These are phyloP conservation scores for Stomatorhinus walkeri DNA, from an alignment of 2,797 vertebrate genomes.

Conservation along the genomic window DNA sequence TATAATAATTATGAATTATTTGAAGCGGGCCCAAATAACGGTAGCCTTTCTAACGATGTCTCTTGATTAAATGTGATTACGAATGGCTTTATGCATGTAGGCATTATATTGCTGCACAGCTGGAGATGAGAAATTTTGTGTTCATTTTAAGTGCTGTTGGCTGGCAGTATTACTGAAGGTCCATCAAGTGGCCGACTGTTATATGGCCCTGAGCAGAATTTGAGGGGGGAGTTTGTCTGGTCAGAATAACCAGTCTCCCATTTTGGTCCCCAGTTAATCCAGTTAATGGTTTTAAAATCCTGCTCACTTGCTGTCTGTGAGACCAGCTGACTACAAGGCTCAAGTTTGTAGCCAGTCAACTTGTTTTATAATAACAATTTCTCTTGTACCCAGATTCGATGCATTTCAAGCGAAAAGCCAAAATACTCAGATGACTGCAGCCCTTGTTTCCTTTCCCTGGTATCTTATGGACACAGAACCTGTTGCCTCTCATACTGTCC, in stretches of 20 bases:
- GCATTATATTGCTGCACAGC: background rate
- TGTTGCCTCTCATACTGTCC: background rate
- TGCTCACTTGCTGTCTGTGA: background rate
- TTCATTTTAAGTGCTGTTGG: conserved; percentile 1
- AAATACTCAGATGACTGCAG: background rate
- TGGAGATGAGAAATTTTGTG: background rate
- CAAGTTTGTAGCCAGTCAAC: background rate
- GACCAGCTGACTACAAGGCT: background rate
- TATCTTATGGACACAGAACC: background rate
- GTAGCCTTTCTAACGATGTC: background rate
- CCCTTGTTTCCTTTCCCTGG: background rate
- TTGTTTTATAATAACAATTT: background rate
- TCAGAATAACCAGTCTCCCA: background rate
- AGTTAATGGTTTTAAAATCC: background rate
- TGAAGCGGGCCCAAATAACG: background rate
- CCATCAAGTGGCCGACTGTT: background rate
- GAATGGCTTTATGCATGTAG: background rate
- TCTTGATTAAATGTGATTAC: background rate
- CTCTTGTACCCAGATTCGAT: background rate
- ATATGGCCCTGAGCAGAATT: background rate
- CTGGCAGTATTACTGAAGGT: background rate
- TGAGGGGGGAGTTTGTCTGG: background rate
- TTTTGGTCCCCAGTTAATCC: background rate
- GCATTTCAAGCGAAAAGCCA: background rate
- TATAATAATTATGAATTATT: background rate